phyloP scores from a whole-genome alignment of 1,140 invertebrate species.

The Lepidurus arcticus region DNA sequence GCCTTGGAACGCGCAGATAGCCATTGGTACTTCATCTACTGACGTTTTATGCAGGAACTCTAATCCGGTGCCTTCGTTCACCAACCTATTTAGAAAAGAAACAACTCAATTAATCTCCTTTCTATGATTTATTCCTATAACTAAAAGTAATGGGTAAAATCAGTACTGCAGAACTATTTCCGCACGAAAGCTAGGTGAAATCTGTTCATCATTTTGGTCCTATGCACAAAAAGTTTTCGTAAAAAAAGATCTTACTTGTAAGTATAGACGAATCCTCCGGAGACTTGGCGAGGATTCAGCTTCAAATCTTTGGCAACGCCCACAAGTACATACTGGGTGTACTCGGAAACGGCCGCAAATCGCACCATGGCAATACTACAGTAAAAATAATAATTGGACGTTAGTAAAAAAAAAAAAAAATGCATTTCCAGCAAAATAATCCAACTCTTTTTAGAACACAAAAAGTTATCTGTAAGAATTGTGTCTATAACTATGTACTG shows the following conservation, averaged over 20 bases:
- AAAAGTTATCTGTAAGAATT: not conserved
- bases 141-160: constrained; percentile 31
- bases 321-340: constrained; percentile 69
- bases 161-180: constrained; percentile 47
- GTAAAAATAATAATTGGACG: not conserved
- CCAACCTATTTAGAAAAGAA: constrained; percentile 49
- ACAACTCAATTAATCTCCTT: not conserved
- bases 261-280: constrained; percentile 76
- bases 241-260: constrained; percentile 58
- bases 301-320: constrained; percentile 87
- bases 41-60: constrained; percentile 90
- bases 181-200: not conserved
- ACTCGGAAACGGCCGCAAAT: constrained; percentile 62
- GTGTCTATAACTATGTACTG: not conserved
- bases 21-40: constrained; percentile 88
- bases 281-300: constrained; percentile 74
- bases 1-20: constrained; percentile 87
- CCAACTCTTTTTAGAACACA: constrained; percentile 26
- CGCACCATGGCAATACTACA: constrained; percentile 62
- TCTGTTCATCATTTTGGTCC: not conserved
- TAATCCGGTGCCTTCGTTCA: constrained; percentile 64
- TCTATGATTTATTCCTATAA: too few species aligned
- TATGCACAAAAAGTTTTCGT: not conserved
- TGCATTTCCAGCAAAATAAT: too few species aligned
- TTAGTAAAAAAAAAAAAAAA: too few species aligned